Conservation (phyloP, 2,888 invertebrate genomes). For the Sinohyriopsis cumingii region DNA sequence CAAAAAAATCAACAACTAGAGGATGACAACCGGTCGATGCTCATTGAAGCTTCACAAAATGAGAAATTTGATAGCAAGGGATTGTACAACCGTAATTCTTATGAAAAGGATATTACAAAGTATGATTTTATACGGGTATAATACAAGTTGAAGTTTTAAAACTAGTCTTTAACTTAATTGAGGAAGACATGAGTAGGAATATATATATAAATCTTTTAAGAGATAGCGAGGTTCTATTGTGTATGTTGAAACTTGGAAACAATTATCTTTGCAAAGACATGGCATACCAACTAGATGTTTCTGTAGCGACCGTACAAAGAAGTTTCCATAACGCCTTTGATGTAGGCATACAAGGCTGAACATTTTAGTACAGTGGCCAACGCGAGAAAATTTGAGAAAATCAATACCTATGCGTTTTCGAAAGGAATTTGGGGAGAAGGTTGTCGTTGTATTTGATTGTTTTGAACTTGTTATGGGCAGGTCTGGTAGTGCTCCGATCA, state of each 20-base stretch:
- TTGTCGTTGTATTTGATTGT: slow-evolving; percentile 18
- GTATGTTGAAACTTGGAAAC: slow-evolving; percentile 8
- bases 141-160: slow-evolving; percentile 13
- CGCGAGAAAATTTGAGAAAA: slow-evolving; percentile 10
- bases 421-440: slow-evolving; percentile 24
- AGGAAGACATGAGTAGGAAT: slow-evolving; percentile 12
- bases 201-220: slow-evolving; percentile 3
- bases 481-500: slow-evolving; percentile 5
- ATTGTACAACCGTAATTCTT: slow-evolving; percentile 3
- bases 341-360: slow-evolving; percentile 11
- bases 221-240: slow-evolving; percentile 15
- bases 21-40: slow-evolving; percentile 3
- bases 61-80: neutral
- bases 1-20: slow-evolving; percentile 5
- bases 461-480: slow-evolving; percentile 18
- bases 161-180: slow-evolving; percentile 13
- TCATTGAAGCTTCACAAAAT: neutral
- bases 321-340: slow-evolving; percentile 17
- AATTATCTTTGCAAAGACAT: no score
- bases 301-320: slow-evolving; percentile 9
- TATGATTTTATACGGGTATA: slow-evolving; percentile 20
- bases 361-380: slow-evolving; percentile 19
- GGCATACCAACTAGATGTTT: no score
- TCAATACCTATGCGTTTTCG: no score
- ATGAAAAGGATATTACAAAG: slow-evolving; percentile 15